These are phyloP conservation scores for Timandra comae DNA, from an alignment of 2,888 invertebrate species.

Conservation along the genomic window DNA sequence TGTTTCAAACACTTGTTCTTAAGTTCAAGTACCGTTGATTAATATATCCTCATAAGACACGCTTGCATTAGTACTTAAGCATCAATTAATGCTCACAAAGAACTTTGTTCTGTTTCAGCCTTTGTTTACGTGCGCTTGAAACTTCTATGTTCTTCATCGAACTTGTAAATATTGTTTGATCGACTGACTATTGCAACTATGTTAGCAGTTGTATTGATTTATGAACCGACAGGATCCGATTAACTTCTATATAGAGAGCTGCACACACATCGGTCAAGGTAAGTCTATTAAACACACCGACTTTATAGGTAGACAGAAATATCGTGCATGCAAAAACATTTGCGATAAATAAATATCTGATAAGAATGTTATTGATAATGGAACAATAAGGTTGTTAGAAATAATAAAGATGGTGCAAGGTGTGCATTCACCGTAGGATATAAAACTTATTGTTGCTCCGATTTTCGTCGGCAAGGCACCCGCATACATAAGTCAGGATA, in stretches of 20 bases:
- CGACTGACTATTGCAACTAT: slow-evolving; percentile 26
- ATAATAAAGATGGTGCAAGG: slow-evolving; percentile 5
- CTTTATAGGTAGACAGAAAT: slow-evolving; percentile 20
- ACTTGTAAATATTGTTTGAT: slow-evolving; percentile 29
- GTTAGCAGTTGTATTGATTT: slow-evolving; percentile 34
- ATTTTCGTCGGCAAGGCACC: slow-evolving; percentile 57
- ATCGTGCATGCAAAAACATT: slow-evolving; percentile 9
- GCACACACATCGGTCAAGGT: slow-evolving; percentile 59
- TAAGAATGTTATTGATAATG: slow-evolving; percentile 15
- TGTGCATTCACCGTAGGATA: neutral
- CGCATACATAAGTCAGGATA: slow-evolving; percentile 67
- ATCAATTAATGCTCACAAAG: neutral
- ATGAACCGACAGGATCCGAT: slow-evolving; percentile 42
- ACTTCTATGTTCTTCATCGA: neutral
- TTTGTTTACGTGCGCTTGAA: neutral
- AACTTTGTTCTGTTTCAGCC: neutral
- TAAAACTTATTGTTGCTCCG: slow-evolving; percentile 35
- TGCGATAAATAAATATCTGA: slow-evolving; percentile 19
- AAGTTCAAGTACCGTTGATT: slow-evolving; percentile 4
- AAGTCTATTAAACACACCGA: slow-evolving; percentile 30
- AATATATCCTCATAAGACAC: too few species aligned
- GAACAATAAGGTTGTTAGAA: slow-evolving; percentile 20
- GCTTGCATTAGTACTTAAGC: too few species aligned
- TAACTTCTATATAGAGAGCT: slow-evolving; percentile 65
- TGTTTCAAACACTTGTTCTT: slow-evolving; percentile 16